phyloP scores from a whole-genome alignment of 2,113 vertebrate species.

The Atrichornis clamosus region DNA sequence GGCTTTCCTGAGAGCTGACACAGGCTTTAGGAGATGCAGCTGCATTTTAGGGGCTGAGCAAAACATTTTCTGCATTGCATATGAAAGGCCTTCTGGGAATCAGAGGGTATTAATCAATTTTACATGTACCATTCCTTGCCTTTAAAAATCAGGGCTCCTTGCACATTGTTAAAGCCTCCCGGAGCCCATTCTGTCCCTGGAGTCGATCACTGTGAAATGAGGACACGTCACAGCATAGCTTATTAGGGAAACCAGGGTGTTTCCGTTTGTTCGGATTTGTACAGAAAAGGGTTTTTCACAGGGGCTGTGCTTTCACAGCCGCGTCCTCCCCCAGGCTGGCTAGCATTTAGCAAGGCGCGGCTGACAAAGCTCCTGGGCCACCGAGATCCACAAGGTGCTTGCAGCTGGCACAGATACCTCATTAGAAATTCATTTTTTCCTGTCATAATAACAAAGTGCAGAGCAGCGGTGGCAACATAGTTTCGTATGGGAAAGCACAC shows the following conservation, averaged over 20 bases:
- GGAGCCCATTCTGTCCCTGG: neutral
- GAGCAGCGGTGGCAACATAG: slow-evolving; percentile 62
- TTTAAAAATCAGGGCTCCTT: slow-evolving; percentile 30
- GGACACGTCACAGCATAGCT: slow-evolving; percentile 39
- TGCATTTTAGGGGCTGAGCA: slow-evolving; percentile 26
- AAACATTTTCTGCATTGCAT: slow-evolving; percentile 16
- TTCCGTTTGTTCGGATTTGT: slow-evolving; percentile 27
- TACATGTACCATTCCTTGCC: slow-evolving; percentile 23
- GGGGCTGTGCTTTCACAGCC: slow-evolving; percentile 1
- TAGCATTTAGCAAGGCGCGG: slow-evolving; percentile 36
- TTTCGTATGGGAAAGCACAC: slow-evolving; percentile 81
- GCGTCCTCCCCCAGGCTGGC: slow-evolving; percentile 10
- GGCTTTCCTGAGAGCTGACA: neutral
- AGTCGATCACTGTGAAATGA: slow-evolving; percentile 36
- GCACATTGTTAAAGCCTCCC: slow-evolving; percentile 2
- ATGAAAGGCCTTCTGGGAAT: slow-evolving; percentile 46
- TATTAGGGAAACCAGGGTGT: slow-evolving; percentile 16
- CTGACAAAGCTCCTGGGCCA: slow-evolving; percentile 62
- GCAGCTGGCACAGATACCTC: slow-evolving; percentile 79
- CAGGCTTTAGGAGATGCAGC: neutral
- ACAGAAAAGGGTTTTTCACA: slow-evolving; percentile 48
- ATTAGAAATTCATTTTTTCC: slow-evolving; percentile 85
- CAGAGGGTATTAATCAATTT: slow-evolving; percentile 53
- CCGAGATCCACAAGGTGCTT: slow-evolving; percentile 69
- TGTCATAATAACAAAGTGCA: slow-evolving; percentile 81